phyloP scores from a whole-genome alignment of 53 echinoderm and acorn worm genomes.

The Echinometra lucunter region DNA sequence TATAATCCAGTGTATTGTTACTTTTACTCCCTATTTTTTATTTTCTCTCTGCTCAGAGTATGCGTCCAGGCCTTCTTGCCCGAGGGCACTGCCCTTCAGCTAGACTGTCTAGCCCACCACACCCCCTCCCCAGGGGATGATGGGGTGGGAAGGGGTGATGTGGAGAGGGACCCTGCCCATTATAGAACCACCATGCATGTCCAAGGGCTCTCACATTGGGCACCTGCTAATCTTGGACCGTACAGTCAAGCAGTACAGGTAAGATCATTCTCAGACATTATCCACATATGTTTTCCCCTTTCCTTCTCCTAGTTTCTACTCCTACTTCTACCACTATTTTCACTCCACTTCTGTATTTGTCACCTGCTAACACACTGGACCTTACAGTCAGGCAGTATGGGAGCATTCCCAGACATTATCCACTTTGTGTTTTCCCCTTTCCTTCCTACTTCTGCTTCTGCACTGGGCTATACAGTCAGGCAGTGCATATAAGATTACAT shows the following conservation, averaged over 20 bases:
- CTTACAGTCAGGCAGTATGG: too few relatives aligned
- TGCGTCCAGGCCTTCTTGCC: constrained; percentile 80
- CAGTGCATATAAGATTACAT: too few relatives aligned
- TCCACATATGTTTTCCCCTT: too few relatives aligned
- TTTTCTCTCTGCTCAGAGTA: constrained; percentile 72
- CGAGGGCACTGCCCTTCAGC: constrained; percentile 65
- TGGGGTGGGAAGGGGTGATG: background rate
- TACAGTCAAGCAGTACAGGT: constrained; percentile 87
- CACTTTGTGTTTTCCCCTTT: too few relatives aligned
- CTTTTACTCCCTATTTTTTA: background rate
- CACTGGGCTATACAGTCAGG: too few relatives aligned
- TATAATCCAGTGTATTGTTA: background rate
- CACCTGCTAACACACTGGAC: too few relatives aligned
- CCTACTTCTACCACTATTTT: too few relatives aligned
- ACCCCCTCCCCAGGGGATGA: background rate
- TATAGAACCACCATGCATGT: constrained; percentile 86
- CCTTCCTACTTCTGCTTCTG: too few relatives aligned
- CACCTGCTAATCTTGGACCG: constrained; percentile 95
- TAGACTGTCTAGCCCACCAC: constrained; percentile 87
- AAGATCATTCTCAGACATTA: background rate
- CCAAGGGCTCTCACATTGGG: constrained; percentile 96
- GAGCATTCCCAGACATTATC: too few relatives aligned
- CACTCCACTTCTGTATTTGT: too few relatives aligned
- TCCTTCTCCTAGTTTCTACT: too few relatives aligned
- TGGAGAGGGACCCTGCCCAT: constrained; percentile 48